Percentiles rank a stretch among this genome's conserved stretches.
These are phyloP conservation scores for Lophochroa leadbeateri DNA, from an alignment of 2,113 vertebrate genomes.

Conservation along the genomic window DNA sequence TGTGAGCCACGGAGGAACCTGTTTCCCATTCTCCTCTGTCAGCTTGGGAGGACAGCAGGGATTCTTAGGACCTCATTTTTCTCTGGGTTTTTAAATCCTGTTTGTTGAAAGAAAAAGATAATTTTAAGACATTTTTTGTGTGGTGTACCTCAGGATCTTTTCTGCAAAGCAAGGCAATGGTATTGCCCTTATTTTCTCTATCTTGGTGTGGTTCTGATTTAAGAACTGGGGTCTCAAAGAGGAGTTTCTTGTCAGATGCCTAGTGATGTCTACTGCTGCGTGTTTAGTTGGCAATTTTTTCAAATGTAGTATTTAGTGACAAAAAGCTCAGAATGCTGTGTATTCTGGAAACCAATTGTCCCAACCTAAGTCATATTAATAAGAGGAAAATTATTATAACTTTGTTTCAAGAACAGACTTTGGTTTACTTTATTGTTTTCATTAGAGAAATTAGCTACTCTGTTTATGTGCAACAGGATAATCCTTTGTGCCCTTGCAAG, in stretches of 20 bases:
- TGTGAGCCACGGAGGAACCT: background rate
- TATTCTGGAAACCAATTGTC: background rate
- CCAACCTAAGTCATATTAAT: background rate
- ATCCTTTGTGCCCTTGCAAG: background rate
- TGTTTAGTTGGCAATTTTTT: background rate
- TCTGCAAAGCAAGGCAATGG: background rate
- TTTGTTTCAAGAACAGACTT: background rate
- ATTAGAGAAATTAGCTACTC: background rate
- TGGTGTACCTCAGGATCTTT: background rate
- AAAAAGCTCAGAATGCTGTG: accelerated
- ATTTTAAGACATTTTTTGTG: background rate
- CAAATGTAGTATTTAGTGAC: background rate
- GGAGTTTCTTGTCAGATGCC: background rate
- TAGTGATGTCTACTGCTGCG: background rate
- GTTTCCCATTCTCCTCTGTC: background rate
- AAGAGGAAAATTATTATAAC: background rate
- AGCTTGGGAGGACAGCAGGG: background rate
- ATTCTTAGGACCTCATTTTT: background rate
- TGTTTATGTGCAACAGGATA: background rate
- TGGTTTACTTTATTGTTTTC: background rate
- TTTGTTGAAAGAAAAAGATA: background rate
- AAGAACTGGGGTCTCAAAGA: background rate
- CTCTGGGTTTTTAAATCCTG: background rate
- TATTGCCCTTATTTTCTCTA: background rate
- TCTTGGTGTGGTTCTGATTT: background rate